Percentiles rank a stretch among this genome's conserved stretches.
These are phyloP conservation scores for Parauchenoglanis ngamensis DNA, from an alignment of 2,797 vertebrate genomes.

Conservation along the genomic window DNA sequence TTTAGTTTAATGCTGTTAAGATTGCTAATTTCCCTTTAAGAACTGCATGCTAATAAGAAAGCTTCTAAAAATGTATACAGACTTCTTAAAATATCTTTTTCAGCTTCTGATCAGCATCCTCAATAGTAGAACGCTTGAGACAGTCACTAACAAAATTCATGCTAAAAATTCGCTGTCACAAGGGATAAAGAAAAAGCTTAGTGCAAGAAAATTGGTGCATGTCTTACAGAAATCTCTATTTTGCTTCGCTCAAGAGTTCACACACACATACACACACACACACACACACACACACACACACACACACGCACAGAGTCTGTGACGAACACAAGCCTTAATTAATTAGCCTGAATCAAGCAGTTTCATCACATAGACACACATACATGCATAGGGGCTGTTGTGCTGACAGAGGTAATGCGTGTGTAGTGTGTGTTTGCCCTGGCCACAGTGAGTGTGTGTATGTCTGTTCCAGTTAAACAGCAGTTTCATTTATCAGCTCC, in stretches of 20 bases:
- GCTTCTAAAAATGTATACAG: background rate
- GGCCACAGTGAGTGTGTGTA: background rate
- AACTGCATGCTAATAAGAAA: constrained; percentile 4
- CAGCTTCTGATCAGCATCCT: background rate
- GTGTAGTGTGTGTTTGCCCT: background rate
- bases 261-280: background rate
- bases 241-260: constrained; percentile 6
- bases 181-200: constrained; percentile 10
- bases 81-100: background rate
- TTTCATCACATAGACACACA: background rate
- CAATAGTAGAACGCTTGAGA: background rate
- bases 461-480: constrained; percentile 27
- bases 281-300: background rate
- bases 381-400: background rate
- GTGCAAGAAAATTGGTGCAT: constrained; percentile 8
- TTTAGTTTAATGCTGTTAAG: constrained; percentile 5
- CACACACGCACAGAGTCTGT: background rate
- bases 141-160: constrained; percentile 14
- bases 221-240: constrained; percentile 17
- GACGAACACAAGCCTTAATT: constrained; percentile 3
- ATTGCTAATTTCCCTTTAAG: background rate
- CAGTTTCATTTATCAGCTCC: constrained; percentile 46
- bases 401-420: background rate
- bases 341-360: constrained; percentile 28
- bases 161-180: constrained; percentile 23